A percentile compares a stretch with the other conserved stretches of the same genome.
Conservation (phyloP, 2,888 invertebrate species). For the Opisthograptis luteolata region DNA sequence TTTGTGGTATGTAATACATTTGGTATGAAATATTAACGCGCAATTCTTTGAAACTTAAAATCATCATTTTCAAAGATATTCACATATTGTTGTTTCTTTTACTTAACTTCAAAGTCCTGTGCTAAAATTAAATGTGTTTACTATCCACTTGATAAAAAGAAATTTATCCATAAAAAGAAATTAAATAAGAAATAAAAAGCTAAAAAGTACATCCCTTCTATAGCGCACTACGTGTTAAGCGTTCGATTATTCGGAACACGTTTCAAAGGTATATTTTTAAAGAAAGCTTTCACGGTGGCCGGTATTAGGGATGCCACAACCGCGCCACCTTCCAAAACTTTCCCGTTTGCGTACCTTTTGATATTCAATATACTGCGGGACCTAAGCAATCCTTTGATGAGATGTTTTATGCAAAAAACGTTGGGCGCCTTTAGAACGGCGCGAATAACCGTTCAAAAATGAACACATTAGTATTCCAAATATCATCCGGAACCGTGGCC, state of each 20-base stretch:
- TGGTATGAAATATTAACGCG: constrained; percentile 18
- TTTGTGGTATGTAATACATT: constrained; percentile 19
- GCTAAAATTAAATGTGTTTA: not conserved
- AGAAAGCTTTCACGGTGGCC: constrained; percentile 76
- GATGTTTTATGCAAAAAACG: constrained; percentile 85
- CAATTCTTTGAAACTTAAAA: not conserved
- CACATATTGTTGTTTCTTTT: too few species aligned
- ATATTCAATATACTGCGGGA: constrained; percentile 82
- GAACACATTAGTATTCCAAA: constrained; percentile 82
- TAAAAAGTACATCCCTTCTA: constrained; percentile 26
- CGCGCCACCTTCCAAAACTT: constrained; percentile 71
- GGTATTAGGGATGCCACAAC: constrained; percentile 72
- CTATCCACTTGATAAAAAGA: not conserved
- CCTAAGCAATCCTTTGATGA: constrained; percentile 84
- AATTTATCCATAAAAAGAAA: not conserved
- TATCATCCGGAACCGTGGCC: constrained; percentile 63
- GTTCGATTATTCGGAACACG: constrained; percentile 76
- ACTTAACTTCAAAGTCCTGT: too few species aligned
- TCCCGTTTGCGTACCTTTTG: constrained; percentile 79
- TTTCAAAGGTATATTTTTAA: constrained; percentile 81
- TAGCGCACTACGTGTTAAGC: constrained; percentile 32
- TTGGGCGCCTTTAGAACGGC: constrained; percentile 77
- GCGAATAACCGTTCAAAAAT: constrained; percentile 82
- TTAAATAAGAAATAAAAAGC: constrained; percentile 20
- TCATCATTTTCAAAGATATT: too few species aligned